Evolutionary conservation across 2,888 invertebrate genomes (phyloP), one percentile per base, ranked within the genome.

Genomic region (Hesperia comma): DNA sequence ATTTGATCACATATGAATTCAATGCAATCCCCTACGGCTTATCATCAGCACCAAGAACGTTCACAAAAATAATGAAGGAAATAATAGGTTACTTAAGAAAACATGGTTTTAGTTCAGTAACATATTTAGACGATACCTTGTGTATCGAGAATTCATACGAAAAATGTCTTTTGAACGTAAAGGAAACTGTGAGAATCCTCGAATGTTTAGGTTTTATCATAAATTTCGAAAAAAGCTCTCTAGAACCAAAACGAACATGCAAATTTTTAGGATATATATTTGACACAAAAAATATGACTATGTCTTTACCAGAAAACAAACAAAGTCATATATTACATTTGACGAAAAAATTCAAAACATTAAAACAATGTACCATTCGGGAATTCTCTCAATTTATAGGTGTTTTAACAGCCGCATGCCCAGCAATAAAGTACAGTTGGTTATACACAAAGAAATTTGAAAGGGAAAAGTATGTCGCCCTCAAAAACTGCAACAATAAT

Each of bases 311-410:
- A 6, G 7, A 10, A 33, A 64, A 70, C n/a, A 70, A 70, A 56
- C 61, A 49, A 14, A n/a, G n/a, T 12, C 46, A 58, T 15, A 70
- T 70, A 43, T 12, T 14, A 10, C 0, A 54, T 10, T 49, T 66
- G 10, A 32, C 63, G 17, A 33, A 53, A n/a, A 32, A 61, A 60
- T 63, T 26, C 10, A 19, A 1, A 51, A 6, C 17, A 26, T n/a
- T 56, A 54, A 60, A 60, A 10, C 55, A n/a, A 46, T 69, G 58
- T 69, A 57, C 63, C n/a, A 68, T 72, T 15, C 32, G 70, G 61
- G 55, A 70, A 49, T 70, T 71, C 37, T 63, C 72, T 12, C 58
- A 70, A n/a, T 63, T 68, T 8, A 68, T 74, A n/a, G 75, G 73
- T 15, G n/a, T 69, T 1, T 43, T 75, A 17, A 67, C 58, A 14